phyloP scores from a whole-genome alignment of 1,140 invertebrate species.

The Sitophilus oryzae region DNA sequence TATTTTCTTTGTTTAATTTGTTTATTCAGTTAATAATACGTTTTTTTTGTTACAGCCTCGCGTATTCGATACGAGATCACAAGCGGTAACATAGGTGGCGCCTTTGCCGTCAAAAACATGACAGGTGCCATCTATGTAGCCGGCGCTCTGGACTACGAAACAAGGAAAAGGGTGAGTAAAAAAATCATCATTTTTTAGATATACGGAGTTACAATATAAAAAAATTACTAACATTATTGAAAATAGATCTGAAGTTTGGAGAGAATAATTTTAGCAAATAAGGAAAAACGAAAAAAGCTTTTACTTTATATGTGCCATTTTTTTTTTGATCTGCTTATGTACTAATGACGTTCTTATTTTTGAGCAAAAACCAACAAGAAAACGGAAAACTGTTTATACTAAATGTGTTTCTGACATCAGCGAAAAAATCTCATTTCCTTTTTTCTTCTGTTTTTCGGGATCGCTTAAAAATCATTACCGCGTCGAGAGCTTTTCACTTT shows the following conservation, averaged over 20 bases:
- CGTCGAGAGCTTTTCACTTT: background rate
- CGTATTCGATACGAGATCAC: constrained; percentile 98
- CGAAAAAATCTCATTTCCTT: background rate
- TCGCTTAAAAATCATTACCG: background rate
- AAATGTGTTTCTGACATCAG: background rate
- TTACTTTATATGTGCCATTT: background rate
- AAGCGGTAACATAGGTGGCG: constrained; percentile 95
- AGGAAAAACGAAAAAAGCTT: too few species aligned
- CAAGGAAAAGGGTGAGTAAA: constrained; percentile 74
- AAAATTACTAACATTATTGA: too few species aligned
- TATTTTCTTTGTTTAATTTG: background rate
- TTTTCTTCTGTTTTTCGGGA: background rate
- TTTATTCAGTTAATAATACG: background rate
- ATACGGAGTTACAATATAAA: too few species aligned
- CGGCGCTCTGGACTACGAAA: constrained; percentile 87
- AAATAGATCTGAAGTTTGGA: background rate
- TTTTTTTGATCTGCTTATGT: background rate
- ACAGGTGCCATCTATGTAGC: constrained; percentile 96
- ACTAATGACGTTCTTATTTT: background rate
- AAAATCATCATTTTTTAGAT: too few species aligned
- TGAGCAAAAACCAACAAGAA: background rate
- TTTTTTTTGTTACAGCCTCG: constrained; percentile 73
- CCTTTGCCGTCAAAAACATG: constrained; percentile 95
- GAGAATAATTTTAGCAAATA: background rate
- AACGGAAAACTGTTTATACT: background rate